Conservation (phyloP, 1,140 invertebrate species). For the Cherax quadricarinatus region DNA sequence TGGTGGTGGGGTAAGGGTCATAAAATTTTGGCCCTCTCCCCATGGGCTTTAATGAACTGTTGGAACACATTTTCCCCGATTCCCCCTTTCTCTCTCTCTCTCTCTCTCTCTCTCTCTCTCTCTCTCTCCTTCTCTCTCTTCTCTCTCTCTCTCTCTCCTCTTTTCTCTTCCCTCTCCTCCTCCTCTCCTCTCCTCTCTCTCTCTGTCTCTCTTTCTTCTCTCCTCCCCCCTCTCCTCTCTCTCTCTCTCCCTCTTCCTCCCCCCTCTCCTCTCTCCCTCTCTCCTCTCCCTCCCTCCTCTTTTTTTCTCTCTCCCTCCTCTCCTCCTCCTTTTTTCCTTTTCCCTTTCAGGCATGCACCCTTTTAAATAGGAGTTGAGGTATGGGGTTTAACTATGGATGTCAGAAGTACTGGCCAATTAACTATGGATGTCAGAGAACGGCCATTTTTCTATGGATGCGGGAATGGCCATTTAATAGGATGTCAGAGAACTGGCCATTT, state of each 20-base stretch:
- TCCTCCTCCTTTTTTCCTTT: not conserved
- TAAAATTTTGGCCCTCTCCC: not conserved
- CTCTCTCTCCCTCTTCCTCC: conserved; percentile 6
- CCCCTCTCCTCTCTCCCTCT: conserved; percentile 10
- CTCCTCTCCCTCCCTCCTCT: not conserved
- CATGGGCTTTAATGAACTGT: no score
- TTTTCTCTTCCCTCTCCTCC: not conserved
- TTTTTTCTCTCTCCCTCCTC: conserved; percentile 20
- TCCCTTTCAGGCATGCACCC: no score
- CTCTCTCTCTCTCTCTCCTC: not conserved
- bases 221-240: no score
- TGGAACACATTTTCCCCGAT: conserved; percentile 1
- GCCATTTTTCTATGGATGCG: no score
- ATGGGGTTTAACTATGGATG: no score
- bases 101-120: not conserved
- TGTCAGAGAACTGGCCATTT: no score
- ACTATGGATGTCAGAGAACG: no score
- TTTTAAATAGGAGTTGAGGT: no score
- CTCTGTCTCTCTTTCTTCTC: no score
- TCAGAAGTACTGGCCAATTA: no score
- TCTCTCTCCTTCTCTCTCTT: not conserved
- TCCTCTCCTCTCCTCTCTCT: not conserved
- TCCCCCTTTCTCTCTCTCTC: conserved; percentile 16
- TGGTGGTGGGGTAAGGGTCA: not conserved
- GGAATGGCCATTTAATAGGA: no score